These are phyloP conservation scores for Heliconius ethilla DNA, from an alignment of 2,888 invertebrate species.

Conservation along the genomic window DNA sequence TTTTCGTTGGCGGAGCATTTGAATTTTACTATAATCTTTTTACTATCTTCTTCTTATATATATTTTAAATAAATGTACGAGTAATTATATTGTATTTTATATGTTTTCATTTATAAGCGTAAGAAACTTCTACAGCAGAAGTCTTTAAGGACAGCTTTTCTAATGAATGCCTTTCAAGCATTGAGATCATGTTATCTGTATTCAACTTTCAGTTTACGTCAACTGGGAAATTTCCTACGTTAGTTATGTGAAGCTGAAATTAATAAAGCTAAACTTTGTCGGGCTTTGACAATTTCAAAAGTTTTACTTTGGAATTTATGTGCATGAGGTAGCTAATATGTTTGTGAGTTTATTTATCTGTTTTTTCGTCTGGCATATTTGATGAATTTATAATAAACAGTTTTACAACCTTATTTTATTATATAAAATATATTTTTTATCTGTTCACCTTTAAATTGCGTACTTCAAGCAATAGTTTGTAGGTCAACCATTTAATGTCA, in stretches of 20 bases:
- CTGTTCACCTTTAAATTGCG: not conserved
- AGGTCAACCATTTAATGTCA: not conserved
- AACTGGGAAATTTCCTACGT: slow-evolving; percentile 12
- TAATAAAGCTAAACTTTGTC: slow-evolving; percentile 17
- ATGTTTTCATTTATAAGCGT: not conserved
- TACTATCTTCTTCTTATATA: not conserved
- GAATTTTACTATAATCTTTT: not conserved
- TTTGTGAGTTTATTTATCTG: not conserved
- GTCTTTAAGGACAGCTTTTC: not conserved
- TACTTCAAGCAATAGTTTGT: not conserved
- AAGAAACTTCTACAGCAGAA: not conserved
- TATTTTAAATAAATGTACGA: not conserved
- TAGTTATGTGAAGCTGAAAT: slow-evolving; percentile 15
- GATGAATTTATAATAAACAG: not conserved
- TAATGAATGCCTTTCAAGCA: not conserved
- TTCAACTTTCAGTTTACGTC: slow-evolving; percentile 10
- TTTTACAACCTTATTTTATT: not conserved
- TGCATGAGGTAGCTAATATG: slow-evolving; percentile 2
- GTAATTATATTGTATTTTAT: not conserved
- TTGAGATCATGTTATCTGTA: slow-evolving; percentile 14
- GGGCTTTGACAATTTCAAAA: slow-evolving; percentile 10
- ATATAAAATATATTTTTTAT: not conserved
- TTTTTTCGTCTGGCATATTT: not conserved
- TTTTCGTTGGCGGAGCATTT: slow-evolving; percentile 45
- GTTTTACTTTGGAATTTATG: not conserved